These are phyloP conservation scores for Mormyrops attenuatus DNA, from an alignment of 2,797 vertebrate species.

Conservation along the genomic window DNA sequence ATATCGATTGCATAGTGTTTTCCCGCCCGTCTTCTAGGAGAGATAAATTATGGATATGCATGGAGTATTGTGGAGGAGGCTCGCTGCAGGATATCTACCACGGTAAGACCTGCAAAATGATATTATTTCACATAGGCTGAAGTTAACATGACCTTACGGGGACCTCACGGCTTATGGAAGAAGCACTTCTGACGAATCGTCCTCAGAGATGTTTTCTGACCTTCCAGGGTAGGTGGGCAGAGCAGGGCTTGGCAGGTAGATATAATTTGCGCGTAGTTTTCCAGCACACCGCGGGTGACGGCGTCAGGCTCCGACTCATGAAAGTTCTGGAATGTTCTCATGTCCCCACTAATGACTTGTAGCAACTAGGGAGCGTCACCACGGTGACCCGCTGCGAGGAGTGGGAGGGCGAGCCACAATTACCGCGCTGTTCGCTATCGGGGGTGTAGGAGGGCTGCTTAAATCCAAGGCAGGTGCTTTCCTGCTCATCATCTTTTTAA, in stretches of 20 bases:
- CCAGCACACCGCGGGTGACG: background rate
- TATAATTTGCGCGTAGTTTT: background rate
- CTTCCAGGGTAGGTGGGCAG: background rate
- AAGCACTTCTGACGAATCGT: background rate
- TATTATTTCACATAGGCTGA: background rate
- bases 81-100: slow-evolving; percentile 98
- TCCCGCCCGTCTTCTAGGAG: slow-evolving; percentile 62
- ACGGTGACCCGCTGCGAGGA: background rate
- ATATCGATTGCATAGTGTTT: background rate
- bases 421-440: background rate
- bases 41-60: slow-evolving; percentile 99
- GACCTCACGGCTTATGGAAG: background rate
- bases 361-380: background rate
- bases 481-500: background rate
- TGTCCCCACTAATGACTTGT: background rate
- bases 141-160: background rate
- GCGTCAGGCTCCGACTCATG: background rate
- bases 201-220: background rate
- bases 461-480: background rate
- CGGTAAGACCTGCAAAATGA: slow-evolving; percentile 55
- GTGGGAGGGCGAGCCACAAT: background rate
- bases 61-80: slow-evolving; percentile 98
- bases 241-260: background rate
- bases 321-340: background rate
- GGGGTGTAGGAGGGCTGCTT: background rate